Percentiles rank a stretch among this genome's conserved stretches.
These are phyloP conservation scores for Turritopsis dohrnii DNA, from an alignment of 30 jellyfish, hydroid and myxozoan genomes.

Conservation along the genomic window DNA sequence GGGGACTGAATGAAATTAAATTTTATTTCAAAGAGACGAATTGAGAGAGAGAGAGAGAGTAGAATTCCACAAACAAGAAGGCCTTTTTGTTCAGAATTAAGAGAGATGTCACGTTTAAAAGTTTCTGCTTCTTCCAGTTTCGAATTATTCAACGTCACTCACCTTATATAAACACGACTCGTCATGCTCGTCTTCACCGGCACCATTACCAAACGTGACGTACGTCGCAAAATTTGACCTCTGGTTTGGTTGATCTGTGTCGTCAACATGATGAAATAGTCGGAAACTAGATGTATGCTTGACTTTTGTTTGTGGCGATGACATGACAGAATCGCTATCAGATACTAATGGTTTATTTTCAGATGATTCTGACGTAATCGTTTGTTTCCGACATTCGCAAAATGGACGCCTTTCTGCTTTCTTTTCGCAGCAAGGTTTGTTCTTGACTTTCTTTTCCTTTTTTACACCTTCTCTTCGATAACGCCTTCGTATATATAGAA, in stretches of 20 bases:
- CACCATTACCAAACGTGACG: not conserved
- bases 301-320: slow-evolving; percentile 4
- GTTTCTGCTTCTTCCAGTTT: not conserved
- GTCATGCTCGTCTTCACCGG: not conserved
- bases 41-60: too few relatives aligned
- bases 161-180: not conserved
- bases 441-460: not conserved
- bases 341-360: not conserved
- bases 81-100: too few relatives aligned
- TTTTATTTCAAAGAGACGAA: too few relatives aligned
- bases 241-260: not conserved
- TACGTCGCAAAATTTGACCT: slow-evolving; percentile 11
- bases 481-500: not conserved
- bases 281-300: slow-evolving; percentile 14
- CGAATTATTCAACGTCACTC: not conserved
- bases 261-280: not conserved
- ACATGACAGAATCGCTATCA: not conserved
- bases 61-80: too few relatives aligned
- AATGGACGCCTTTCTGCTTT: not conserved
- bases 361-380: not conserved
- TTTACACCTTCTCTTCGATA: not conserved
- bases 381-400: not conserved
- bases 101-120: too few relatives aligned
- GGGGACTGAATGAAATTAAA: not conserved
- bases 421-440: not conserved